Evolutionary conservation across 37 sponge, comb jelly and placozoan genomes (phyloP).

Genomic region (Tethya wilhelma): DNA sequence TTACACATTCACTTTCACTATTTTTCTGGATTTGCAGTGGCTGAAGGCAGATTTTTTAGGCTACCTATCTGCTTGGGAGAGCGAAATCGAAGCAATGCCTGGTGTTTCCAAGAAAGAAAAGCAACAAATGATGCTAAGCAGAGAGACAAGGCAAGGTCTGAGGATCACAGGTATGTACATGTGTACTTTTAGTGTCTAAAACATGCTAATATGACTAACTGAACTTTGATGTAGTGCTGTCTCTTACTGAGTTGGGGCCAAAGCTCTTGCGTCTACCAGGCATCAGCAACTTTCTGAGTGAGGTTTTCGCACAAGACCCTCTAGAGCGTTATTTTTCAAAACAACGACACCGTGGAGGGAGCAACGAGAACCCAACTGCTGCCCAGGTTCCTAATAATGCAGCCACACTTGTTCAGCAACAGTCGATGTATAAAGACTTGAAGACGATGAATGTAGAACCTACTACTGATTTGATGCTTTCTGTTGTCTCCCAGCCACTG

Average conservation of each 20-base stretch:
- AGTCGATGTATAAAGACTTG: slow-evolving; percentile 23
- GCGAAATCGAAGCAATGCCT: not conserved
- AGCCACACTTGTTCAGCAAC: slow-evolving; percentile 40
- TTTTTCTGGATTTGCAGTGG: not conserved
- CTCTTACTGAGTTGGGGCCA: slow-evolving; percentile 6
- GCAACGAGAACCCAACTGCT: slow-evolving; percentile 44
- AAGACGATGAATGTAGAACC: slow-evolving; percentile 39
- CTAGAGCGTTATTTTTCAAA: slow-evolving; percentile 43
- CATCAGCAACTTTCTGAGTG: slow-evolving; percentile 25
- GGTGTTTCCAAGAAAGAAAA: not conserved
- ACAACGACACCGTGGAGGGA: slow-evolving; percentile 48
- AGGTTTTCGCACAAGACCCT: slow-evolving; percentile 44
- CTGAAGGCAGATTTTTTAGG: not conserved
- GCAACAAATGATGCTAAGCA: not conserved
- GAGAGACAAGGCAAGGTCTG: not conserved
- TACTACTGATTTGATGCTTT: not conserved
- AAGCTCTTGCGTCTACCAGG: not conserved
- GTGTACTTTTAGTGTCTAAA: too few species aligned
- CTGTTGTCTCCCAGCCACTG: not conserved
- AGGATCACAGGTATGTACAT: not conserved
- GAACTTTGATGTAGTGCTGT: not conserved
- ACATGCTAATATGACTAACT: too few species aligned
- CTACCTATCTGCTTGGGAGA: not conserved
- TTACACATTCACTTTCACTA: not conserved
- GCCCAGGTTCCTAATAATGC: slow-evolving; percentile 31